phyloP scores from a whole-genome alignment of 2,113 vertebrate species.

The Sarotherodon lohbergeri region DNA sequence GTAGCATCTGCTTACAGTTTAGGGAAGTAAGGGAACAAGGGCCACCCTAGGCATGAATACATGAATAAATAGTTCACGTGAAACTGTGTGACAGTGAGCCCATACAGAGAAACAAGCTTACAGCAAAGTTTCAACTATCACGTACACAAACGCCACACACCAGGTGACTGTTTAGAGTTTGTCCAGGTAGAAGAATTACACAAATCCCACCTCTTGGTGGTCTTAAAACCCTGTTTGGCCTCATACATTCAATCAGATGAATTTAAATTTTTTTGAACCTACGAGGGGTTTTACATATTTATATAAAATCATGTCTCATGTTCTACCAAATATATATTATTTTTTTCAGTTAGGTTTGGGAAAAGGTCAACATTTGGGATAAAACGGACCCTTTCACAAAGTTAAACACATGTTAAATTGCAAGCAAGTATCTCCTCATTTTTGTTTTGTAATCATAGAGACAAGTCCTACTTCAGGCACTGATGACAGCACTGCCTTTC shows the following conservation, averaged over 20 bases:
- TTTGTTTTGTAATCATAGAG: not conserved
- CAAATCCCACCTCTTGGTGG: not conserved
- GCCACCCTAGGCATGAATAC: slow-evolving; percentile 45
- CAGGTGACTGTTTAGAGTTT: not conserved
- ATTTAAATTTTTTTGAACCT: not conserved
- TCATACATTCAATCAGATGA: not conserved
- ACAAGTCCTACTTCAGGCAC: not conserved
- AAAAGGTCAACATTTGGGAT: not conserved
- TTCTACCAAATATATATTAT: fast-evolving
- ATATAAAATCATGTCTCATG: not conserved
- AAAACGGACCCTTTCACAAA: fast-evolving
- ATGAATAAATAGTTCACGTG: slow-evolving; percentile 48
- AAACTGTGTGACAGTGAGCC: slow-evolving; percentile 11
- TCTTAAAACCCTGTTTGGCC: not conserved
- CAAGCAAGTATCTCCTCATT: fast-evolving
- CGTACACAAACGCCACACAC: not conserved
- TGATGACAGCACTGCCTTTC: not conserved
- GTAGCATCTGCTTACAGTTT: slow-evolving; percentile 55
- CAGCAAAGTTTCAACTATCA: not conserved
- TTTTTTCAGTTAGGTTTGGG: not conserved
- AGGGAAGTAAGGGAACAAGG: slow-evolving; percentile 33
- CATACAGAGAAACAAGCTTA: not conserved
- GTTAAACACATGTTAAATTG: not conserved
- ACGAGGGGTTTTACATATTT: not conserved
- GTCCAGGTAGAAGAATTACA: not conserved